Evolutionary conservation across 2,888 invertebrate species (phyloP).

Genomic region (Cheilosia vernalis): DNA sequence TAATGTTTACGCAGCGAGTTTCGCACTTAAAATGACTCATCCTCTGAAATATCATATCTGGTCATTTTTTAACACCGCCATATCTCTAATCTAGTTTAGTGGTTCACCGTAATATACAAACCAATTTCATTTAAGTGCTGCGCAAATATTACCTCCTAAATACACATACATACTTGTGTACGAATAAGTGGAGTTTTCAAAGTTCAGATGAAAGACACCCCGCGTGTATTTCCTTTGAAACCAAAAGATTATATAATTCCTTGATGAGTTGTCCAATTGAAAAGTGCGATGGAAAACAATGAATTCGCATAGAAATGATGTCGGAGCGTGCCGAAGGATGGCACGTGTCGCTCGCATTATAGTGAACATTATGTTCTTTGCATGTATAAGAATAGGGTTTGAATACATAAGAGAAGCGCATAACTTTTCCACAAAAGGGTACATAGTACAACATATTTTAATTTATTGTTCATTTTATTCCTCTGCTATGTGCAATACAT

Average conservation of each 20-base stretch:
- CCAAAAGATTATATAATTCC: conserved; percentile 53
- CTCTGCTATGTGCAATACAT: not conserved
- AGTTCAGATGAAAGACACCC: conserved; percentile 46
- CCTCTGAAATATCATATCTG: not conserved
- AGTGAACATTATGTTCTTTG: conserved; percentile 56
- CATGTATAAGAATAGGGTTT: not conserved
- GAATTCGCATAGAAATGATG: conserved; percentile 54
- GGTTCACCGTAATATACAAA: conserved; percentile 32
- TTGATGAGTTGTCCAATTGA: conserved; percentile 69
- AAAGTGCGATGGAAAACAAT: conserved; percentile 71
- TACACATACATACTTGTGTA: not conserved
- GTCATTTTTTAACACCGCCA: not conserved
- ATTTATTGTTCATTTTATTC: conserved; percentile 22
- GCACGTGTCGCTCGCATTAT: conserved; percentile 67
- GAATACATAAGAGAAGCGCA: conserved; percentile 12
- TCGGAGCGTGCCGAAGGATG: conserved; percentile 65
- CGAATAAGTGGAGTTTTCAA: not conserved
- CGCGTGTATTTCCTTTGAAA: conserved; percentile 48
- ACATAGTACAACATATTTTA: conserved; percentile 55
- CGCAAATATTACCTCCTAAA: conserved; percentile 54
- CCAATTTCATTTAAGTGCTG: conserved; percentile 48
- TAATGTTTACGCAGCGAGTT: conserved; percentile 5
- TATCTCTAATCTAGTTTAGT: conserved; percentile 2
- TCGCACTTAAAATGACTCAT: conserved; percentile 9
- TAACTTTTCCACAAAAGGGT: conserved; percentile 28